Evolutionary conservation across 2,888 invertebrate genomes (phyloP), one percentile per base, ranked within the genome.

Genomic region (Ectemnius continuus): DNA sequence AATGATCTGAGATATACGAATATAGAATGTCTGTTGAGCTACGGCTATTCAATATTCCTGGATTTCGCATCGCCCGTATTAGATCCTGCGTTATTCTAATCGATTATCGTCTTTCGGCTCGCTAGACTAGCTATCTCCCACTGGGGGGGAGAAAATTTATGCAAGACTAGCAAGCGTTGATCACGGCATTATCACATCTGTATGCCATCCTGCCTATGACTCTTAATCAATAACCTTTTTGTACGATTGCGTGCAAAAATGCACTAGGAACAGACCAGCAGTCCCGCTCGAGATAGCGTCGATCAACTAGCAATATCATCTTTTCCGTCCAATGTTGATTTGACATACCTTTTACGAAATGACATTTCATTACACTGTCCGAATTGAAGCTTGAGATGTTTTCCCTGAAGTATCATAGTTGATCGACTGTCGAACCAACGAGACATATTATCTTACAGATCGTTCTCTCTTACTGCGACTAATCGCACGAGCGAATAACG

Each of bases 191-290:
- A 73, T 70, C 72, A 76, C 73, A 82, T 58, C 79, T 80, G 72
- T 70, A 73, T 64, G 67, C 64, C 79, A 68, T 77, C 73, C 67
- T 74, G 66, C 60, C 23, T 76, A 69, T 26, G 75, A 80, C 48
- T 70, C 80, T 82, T 83, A 83, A 77, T 78, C 70, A 65, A 70
- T 80, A 75, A 76, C 57, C 79, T 63, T 76, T 78, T 81, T 80
- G 81, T 77, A 82, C 82, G 79, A 70, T 70, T 79, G 78, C 52
- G 83, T 83, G 83, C 83, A 81, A 73, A 36, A 23, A 76, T 67
- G 83, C 83, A 83, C 83, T 83, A 83, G 83, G 83, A 83, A 83
- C 83, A 83, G 77, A 79, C 70, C 76, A 64, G 61, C 61, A 61
- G 61, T 73, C 75, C 70, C 68, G 66, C 46, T n/a, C 56, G 61